Evolutionary conservation across 37 sponge, comb jelly and placozoan genomes (phyloP).

Genomic region (Cladorhizidae sp.): DNA sequence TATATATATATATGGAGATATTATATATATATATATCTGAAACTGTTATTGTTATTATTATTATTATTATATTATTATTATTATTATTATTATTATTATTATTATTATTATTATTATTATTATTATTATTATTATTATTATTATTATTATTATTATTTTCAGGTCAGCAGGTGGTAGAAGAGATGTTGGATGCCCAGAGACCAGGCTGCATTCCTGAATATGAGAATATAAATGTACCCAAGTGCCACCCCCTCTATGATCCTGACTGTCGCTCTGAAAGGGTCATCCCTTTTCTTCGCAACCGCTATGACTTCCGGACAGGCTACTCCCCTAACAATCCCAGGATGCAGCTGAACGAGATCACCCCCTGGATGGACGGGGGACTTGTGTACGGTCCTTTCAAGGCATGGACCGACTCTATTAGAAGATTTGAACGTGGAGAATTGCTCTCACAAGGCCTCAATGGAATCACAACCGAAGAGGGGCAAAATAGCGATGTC

Average conservation of each 20-base stretch:
- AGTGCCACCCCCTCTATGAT: conserved; percentile 83
- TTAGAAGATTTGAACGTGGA: conserved; percentile 59
- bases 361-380: conserved; percentile 96
- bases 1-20: too few relatives aligned
- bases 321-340: conserved; percentile 89
- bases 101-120: not conserved
- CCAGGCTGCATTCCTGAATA: conserved; percentile 94
- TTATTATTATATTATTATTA: too few relatives aligned
- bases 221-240: conserved; percentile 83
- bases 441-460: conserved; percentile 42
- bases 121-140: not conserved
- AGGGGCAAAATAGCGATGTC: not conserved
- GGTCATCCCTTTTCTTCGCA: conserved; percentile 81
- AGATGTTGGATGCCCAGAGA: conserved; percentile 87
- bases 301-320: conserved; percentile 80
- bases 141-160: not conserved
- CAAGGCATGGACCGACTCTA: conserved; percentile 95
- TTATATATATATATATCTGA: too few relatives aligned
- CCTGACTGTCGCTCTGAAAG: conserved; percentile 69
- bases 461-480: not conserved
- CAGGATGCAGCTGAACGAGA: conserved; percentile 93
- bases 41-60: too few relatives aligned
- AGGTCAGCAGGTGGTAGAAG: conserved; percentile 97
- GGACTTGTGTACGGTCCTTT: conserved; percentile 89
- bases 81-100: too few relatives aligned